Base-by-base conservation (phyloP, 1,140 invertebrate genomes). In the Helicoverpa zea region DNA sequence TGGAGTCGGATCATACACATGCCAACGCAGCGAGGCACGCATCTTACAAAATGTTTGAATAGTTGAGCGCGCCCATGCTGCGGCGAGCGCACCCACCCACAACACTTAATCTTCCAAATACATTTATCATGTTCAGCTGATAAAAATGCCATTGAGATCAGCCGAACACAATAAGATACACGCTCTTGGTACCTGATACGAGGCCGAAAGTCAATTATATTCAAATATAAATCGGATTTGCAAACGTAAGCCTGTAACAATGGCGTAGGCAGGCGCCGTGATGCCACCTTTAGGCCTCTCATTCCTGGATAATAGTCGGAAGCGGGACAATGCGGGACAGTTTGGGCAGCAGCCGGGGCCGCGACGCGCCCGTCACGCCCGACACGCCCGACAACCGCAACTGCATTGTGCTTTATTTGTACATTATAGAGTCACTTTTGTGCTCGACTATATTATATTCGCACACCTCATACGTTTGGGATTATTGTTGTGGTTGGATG, bases 211-310 rank as follows among this genome's bases (percentile, higher is more conserved):
- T 94, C 93, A 94, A 94, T 94, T 94, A 94, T 94, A 94, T 94
- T 94, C 92, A 94, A 94, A 94, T 94, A 94, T 92, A 94, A 94
- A 94, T 94, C 93, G 90, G 93, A 94, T 94, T 94, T 94, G 93
- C 93, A 86, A 94, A 93, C 89, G 88, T 94, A 94, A 94, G 92
- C 82, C 83, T 68, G 76, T 89, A 84, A 94, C 93, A 94, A 94
- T 93, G 85, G 88, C 83, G 84, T 88, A 89, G 88, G 83, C 86
- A 84, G 88, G 88, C 89, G 89, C 89, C 89, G 89, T 78, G 81
- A 83, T 80, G 80, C 61, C 84, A 87, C 87, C 84, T 90, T 85
- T 86, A 81, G 80, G 83, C 72, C 68, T 72, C 82, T 81, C 74
- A 72, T 83, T 76, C 76, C 78, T 43, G 80, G 85, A 83, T 86